phyloP scores from a whole-genome alignment of 2,888 invertebrate genomes.

The Pseudoips prasinana region DNA sequence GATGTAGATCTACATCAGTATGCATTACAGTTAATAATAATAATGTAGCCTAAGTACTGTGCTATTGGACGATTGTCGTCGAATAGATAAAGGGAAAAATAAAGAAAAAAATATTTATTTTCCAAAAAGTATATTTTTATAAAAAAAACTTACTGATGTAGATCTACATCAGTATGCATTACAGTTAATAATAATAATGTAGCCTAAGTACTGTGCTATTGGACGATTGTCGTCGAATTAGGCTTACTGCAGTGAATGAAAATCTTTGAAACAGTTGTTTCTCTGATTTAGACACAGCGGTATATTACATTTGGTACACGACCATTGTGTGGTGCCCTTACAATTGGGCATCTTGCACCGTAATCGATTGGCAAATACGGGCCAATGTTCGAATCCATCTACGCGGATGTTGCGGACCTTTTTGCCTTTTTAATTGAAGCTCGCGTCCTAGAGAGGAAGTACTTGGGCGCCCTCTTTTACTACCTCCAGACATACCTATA shows the following conservation, averaged over 20 bases:
- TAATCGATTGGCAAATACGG: conserved; percentile 29
- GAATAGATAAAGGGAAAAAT: not conserved
- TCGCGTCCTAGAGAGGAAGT: conserved; percentile 5
- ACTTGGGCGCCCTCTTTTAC: conserved; percentile 16
- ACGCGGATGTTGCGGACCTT: conserved; percentile 16
- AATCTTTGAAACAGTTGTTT: conserved; percentile 28
- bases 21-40: conserved; percentile 9
- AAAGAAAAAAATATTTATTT: not conserved
- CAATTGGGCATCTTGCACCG: conserved; percentile 30
- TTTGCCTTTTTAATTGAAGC: conserved; percentile 11
- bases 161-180: conserved; percentile 24
- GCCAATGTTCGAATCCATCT: conserved; percentile 18
- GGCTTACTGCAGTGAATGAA: conserved; percentile 24
- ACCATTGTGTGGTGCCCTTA: conserved; percentile 30
- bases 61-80: too few relatives aligned
- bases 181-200: not conserved
- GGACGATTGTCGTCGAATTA: too few relatives aligned
- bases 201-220: too few relatives aligned
- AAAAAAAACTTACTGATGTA: conserved; percentile 14
- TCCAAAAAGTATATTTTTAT: not conserved
- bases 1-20: conserved; percentile 22
- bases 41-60: too few relatives aligned
- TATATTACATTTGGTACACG: conserved; percentile 20
- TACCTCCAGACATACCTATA: conserved; percentile 8
- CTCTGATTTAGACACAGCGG: conserved; percentile 24